Evolutionary conservation across 2,113 vertebrate species (phyloP).

Genomic region (Cichladusa arquata): DNA sequence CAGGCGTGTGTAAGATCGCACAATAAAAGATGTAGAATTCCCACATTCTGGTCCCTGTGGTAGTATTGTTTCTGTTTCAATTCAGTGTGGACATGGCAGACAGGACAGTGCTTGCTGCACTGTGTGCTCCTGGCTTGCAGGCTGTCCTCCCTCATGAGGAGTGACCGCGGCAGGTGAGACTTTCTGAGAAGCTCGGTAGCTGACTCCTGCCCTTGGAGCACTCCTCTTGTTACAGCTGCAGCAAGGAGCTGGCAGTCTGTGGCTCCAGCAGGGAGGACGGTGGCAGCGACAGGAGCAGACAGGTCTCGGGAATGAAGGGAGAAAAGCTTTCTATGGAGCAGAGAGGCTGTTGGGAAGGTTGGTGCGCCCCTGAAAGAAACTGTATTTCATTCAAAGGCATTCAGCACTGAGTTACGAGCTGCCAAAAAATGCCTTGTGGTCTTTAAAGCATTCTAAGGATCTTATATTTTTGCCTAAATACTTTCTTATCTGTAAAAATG

Average conservation of each 20-base stretch:
- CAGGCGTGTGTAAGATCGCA: not conserved
- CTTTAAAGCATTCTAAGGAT: not conserved
- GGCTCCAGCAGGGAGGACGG: not conserved
- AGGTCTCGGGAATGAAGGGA: not conserved
- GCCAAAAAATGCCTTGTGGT: not conserved
- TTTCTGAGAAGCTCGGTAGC: fast-evolving
- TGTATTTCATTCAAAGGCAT: not conserved
- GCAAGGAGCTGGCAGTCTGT: not conserved
- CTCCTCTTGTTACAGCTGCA: not conserved
- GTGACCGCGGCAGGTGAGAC: not conserved
- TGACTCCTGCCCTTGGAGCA: not conserved
- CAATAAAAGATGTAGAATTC: not conserved
- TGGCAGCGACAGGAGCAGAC: not conserved
- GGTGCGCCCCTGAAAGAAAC: not conserved
- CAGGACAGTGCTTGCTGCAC: fast-evolving
- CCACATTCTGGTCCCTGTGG: not conserved
- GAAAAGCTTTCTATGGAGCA: not conserved
- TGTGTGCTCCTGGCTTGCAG: fast-evolving
- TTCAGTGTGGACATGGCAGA: not conserved
- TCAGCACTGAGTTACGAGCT: not conserved
- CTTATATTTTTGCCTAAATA: not conserved
- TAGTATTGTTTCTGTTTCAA: not conserved
- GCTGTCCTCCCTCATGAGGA: not conserved
- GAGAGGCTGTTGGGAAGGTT: not conserved
- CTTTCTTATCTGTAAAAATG: not conserved